Evolutionary conservation across 2,888 invertebrate genomes (phyloP).

Genomic region (Pasiphila rectangulata): DNA sequence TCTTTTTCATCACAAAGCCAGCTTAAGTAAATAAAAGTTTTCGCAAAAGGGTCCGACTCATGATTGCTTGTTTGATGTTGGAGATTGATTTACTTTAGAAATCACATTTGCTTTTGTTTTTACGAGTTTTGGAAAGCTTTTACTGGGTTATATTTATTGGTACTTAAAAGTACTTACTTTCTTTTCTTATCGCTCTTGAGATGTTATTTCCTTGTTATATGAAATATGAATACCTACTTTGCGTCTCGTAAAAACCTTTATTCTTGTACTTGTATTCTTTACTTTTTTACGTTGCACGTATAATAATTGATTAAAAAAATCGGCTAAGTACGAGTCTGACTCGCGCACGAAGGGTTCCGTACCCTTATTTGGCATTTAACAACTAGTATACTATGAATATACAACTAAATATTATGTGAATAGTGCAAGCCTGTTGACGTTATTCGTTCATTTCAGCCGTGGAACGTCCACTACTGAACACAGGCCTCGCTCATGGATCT

Average conservation of each 20-base stretch:
- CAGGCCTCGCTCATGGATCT: no score
- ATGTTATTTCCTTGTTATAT: conserved; percentile 1
- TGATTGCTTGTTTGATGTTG: conserved; percentile 8
- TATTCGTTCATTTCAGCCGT: no score
- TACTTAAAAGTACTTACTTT: conserved; percentile 1
- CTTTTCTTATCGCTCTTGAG: background rate
- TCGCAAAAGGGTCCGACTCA: conserved; percentile 1
- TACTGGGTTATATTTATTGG: conserved; percentile 9
- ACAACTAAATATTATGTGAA: no score
- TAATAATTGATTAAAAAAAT: no score
- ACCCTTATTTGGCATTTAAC: no score
- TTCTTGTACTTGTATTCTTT: no score
- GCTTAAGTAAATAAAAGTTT: conserved; percentile 6
- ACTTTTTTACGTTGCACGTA: no score
- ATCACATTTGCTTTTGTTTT: conserved; percentile 10
- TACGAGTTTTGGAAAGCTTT: conserved; percentile 7
- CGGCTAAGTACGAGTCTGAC: no score
- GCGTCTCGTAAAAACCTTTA: background rate
- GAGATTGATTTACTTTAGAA: conserved; percentile 9
- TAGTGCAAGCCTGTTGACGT: no score
- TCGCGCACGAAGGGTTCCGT: no score
- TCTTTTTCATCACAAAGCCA: conserved; percentile 10
- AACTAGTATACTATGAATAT: no score
- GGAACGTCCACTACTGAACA: no score
- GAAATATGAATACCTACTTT: background rate